Percentiles rank a stretch among this genome's conserved stretches.
Evolutionary conservation across 2,797 vertebrate species (phyloP).

Genomic region (Synaphobranchus kaupii): DNA sequence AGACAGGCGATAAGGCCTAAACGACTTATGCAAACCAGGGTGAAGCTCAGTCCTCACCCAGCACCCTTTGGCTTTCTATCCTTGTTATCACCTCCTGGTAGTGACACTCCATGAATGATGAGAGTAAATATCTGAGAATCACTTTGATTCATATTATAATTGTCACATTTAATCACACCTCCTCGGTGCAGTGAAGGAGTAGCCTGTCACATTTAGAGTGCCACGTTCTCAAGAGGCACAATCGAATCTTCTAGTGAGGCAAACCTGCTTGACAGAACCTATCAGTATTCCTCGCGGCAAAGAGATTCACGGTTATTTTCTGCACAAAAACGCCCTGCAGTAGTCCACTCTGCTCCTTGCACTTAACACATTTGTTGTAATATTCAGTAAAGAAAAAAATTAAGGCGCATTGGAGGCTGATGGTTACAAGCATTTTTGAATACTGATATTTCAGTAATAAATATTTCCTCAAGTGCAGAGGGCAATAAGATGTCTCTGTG

Average conservation of each 20-base stretch:
- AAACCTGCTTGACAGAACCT: not conserved
- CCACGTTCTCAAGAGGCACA: not conserved
- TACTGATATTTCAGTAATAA: not conserved
- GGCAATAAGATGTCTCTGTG: not conserved
- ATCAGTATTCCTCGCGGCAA: not conserved
- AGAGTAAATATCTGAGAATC: not conserved
- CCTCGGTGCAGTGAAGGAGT: not conserved
- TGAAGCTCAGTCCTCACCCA: not conserved
- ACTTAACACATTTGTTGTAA: not conserved
- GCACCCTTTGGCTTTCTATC: not conserved
- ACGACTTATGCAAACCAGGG: not conserved
- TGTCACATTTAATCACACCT: slow-evolving; percentile 19
- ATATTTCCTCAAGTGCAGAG: slow-evolving; percentile 4
- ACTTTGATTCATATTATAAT: slow-evolving; percentile 26
- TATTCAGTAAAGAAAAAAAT: not conserved
- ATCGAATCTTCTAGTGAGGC: not conserved
- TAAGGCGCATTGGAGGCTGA: not conserved
- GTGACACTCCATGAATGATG: slow-evolving; percentile 1
- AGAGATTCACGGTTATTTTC: not conserved
- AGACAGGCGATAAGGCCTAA: not conserved
- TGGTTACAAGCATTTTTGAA: not conserved
- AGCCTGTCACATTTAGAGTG: slow-evolving; percentile 7
- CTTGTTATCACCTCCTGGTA: not conserved
- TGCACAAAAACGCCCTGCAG: slow-evolving; percentile 3
- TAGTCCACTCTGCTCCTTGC: not conserved